Conservation (phyloP, 2,888 invertebrate genomes). For the Cephus pygmeus region DNA sequence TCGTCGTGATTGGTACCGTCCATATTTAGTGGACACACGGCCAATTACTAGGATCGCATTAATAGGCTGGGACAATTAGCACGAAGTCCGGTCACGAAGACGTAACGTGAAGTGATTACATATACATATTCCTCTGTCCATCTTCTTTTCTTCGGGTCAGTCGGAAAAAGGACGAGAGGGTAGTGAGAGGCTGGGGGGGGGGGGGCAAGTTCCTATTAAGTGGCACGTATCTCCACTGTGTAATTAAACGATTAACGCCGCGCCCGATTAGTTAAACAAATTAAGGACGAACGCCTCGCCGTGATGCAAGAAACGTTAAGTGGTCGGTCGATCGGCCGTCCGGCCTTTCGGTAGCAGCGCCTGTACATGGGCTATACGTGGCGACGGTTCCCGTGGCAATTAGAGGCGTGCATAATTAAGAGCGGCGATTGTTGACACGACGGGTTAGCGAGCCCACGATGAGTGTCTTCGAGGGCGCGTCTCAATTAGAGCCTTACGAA, state of each 20-base stretch:
- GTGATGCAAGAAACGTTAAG: slow-evolving; percentile 54
- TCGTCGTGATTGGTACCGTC: neutral
- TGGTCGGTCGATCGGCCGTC: slow-evolving; percentile 22
- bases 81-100: slow-evolving; percentile 17
- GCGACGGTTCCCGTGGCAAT: slow-evolving; percentile 47
- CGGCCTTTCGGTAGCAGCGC: too few species aligned
- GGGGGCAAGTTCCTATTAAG: neutral
- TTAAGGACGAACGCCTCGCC: slow-evolving; percentile 39
- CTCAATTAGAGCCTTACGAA: slow-evolving; percentile 57
- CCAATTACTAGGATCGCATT: slow-evolving; percentile 35
- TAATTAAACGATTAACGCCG: slow-evolving; percentile 59
- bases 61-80: slow-evolving; percentile 37
- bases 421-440: slow-evolving; percentile 59
- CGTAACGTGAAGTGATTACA: neutral
- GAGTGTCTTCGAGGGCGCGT: slow-evolving; percentile 62
- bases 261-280: slow-evolving; percentile 60
- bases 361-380: too few species aligned
- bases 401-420: slow-evolving; percentile 65
- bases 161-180: too few species aligned
- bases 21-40: slow-evolving; percentile 5
- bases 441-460: slow-evolving; percentile 56
- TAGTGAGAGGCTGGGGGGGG: too few species aligned
- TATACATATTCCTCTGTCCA: too few species aligned
- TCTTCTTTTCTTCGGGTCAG: too few species aligned
- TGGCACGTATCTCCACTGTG: slow-evolving; percentile 35